Conservation (phyloP, 2,888 invertebrate species). For the Drosophila recens region DNA sequence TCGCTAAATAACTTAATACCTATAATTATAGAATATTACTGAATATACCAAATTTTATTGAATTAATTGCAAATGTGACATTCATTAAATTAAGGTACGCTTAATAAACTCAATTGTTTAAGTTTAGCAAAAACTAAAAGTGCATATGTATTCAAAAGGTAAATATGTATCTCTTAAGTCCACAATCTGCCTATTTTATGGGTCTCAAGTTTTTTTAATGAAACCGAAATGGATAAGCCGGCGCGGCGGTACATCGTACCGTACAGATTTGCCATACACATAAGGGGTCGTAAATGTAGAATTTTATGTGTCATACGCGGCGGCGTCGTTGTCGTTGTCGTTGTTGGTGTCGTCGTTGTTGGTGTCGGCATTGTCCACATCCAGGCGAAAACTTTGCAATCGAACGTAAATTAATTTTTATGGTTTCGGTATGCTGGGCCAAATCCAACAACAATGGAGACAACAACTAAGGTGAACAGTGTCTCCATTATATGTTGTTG, state of each 20-base stretch:
- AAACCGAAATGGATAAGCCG: conserved; percentile 48
- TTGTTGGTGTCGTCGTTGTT: too few species aligned
- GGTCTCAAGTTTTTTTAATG: conserved; percentile 45
- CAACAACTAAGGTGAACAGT: conserved; percentile 10
- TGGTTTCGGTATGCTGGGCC: conserved; percentile 41
- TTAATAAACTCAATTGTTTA: conserved; percentile 22
- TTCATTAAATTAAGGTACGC: background rate
- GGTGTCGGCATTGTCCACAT: conserved; percentile 27
- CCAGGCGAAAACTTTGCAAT: conserved; percentile 70
- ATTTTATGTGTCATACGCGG: conserved; percentile 75
- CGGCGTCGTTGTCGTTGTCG: conserved; percentile 14
- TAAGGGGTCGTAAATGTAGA: conserved; percentile 73
- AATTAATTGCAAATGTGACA: background rate
- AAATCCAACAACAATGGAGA: conserved; percentile 25
- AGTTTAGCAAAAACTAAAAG: conserved; percentile 7
- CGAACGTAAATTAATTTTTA: conserved; percentile 80
- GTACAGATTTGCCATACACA: conserved; percentile 39
- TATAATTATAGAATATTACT: background rate
- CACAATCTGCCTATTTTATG: conserved; percentile 35
- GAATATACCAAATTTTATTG: background rate
- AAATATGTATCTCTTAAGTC: background rate
- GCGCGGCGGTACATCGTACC: conserved; percentile 18
- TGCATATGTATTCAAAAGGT: background rate
- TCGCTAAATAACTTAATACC: conserved; percentile 7
- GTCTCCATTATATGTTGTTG: conserved; percentile 21